These are phyloP conservation scores for Zaprionus davidi DNA, from an alignment of 1,140 invertebrate species.

Conservation along the genomic window DNA sequence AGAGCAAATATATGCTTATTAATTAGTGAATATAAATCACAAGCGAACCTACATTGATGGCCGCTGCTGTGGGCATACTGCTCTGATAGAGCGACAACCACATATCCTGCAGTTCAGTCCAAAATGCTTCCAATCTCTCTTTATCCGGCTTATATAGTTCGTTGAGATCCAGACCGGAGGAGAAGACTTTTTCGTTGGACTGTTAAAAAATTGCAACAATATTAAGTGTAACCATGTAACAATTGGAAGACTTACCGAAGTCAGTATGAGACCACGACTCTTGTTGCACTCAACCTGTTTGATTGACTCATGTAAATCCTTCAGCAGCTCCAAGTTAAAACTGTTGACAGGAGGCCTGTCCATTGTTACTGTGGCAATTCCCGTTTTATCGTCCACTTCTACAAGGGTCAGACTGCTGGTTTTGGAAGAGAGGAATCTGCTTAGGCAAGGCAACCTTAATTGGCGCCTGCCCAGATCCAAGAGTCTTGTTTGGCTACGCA, in stretches of 20 bases:
- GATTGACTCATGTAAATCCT: constrained; percentile 87
- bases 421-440: constrained; percentile 23
- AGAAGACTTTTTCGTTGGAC: constrained; percentile 90
- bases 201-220: constrained; percentile 74
- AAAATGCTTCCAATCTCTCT: constrained; percentile 89
- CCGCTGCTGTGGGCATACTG: constrained; percentile 89
- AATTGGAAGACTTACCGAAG: constrained; percentile 86
- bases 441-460: constrained; percentile 1
- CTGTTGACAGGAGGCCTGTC: constrained; percentile 92
- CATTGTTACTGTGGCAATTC: constrained; percentile 90
- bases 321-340: constrained; percentile 90
- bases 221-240: no score
- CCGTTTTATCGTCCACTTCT: constrained; percentile 84
- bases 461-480: constrained; percentile 15
- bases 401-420: constrained; percentile 43
- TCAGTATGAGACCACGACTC: constrained; percentile 91
- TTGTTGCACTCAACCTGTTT: constrained; percentile 89
- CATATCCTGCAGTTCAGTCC: constrained; percentile 90
- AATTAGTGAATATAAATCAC: background rate
- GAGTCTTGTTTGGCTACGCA: constrained; percentile 49
- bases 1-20: background rate
- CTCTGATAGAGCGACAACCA: constrained; percentile 92
- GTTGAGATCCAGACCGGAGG: constrained; percentile 93
- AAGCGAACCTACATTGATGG: constrained; percentile 89
- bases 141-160: constrained; percentile 93